phyloP scores from a whole-genome alignment of 1,140 invertebrate genomes.

The Liolophura sinensis region DNA sequence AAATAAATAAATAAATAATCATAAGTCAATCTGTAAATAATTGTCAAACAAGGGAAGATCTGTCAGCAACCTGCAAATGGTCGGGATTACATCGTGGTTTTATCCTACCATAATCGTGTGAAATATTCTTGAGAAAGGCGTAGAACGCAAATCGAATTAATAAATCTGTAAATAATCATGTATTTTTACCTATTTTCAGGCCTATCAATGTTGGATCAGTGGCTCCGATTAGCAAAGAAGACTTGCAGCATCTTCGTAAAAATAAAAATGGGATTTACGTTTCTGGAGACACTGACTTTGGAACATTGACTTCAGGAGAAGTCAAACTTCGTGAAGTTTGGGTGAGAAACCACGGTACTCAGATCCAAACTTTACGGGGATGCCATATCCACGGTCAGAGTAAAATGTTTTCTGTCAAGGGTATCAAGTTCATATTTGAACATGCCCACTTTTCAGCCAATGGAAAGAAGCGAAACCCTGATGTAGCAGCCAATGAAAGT shows the following conservation, averaged over 20 bases:
- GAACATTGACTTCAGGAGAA: slow-evolving; percentile 15
- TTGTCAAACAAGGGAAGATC: too few species aligned
- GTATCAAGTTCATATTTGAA: slow-evolving; percentile 19
- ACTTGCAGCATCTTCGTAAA: slow-evolving; percentile 20
- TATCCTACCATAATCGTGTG: neutral
- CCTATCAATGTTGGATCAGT: neutral
- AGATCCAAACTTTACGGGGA: slow-evolving; percentile 14
- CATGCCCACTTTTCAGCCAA: slow-evolving; percentile 9
- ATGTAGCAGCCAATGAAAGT: slow-evolving; percentile 5
- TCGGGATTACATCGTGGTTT: too few species aligned
- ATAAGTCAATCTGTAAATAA: too few species aligned
- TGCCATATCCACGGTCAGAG: slow-evolving; percentile 17
- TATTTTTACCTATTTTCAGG: slow-evolving; percentile 1
- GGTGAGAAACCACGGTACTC: slow-evolving; percentile 22
- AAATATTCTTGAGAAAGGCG: slow-evolving; percentile 3
- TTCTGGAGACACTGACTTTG: slow-evolving; percentile 19
- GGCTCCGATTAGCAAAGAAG: slow-evolving; percentile 2
- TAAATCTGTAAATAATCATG: neutral
- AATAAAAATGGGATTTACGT: slow-evolving; percentile 30
- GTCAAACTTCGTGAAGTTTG: slow-evolving; percentile 20
- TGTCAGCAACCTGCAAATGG: too few species aligned
- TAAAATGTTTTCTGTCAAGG: slow-evolving; percentile 17
- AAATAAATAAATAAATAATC: too few species aligned
- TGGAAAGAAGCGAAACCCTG: slow-evolving; percentile 5
- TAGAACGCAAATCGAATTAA: neutral